Percentiles rank a stretch among this genome's conserved stretches.
Conservation (phyloP, 2,888 invertebrate species). For the Trachelus troglodyta region DNA sequence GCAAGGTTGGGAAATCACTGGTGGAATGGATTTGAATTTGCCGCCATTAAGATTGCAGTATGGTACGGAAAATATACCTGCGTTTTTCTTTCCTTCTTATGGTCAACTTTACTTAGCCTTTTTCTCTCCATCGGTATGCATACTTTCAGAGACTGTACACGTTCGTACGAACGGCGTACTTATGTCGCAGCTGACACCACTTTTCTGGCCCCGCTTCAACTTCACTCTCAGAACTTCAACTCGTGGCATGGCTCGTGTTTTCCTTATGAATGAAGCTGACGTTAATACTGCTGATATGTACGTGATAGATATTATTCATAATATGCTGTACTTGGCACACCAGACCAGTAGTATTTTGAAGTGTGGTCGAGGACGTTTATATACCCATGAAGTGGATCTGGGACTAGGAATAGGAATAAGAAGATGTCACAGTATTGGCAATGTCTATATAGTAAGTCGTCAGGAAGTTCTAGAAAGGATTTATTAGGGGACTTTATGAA, state of each 20-base stretch:
- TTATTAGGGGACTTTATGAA: not conserved
- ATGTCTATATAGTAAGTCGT: conserved; percentile 28
- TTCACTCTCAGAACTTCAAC: conserved; percentile 30
- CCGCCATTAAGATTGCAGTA: conserved; percentile 23
- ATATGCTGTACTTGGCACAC: conserved; percentile 20
- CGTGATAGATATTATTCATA: conserved; percentile 30
- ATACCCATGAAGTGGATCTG: conserved; percentile 24
- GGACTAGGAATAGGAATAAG: conserved; percentile 26
- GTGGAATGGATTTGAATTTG: conserved; percentile 25
- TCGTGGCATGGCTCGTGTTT: conserved; percentile 24
- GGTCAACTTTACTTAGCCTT: not conserved
- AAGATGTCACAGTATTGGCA: conserved; percentile 29
- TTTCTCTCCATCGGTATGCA: not conserved
- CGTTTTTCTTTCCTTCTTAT: not conserved
- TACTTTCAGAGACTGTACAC: conserved; percentile 24
- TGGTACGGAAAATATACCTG: conserved; percentile 11
- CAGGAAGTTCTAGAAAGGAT: not conserved
- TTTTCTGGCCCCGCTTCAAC: conserved; percentile 30
- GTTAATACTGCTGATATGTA: conserved; percentile 28
- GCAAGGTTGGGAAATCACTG: conserved; percentile 31
- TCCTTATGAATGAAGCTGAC: conserved; percentile 25
- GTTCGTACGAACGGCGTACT: conserved; percentile 24
- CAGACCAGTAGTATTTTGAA: conserved; percentile 30
- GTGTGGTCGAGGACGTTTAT: conserved; percentile 31
- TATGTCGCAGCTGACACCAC: conserved; percentile 25